A percentile compares a stretch with the other conserved stretches of the same genome.
These are phyloP conservation scores for Pseudococcus longispinus DNA, from an alignment of 2,888 invertebrate genomes.

Conservation along the genomic window DNA sequence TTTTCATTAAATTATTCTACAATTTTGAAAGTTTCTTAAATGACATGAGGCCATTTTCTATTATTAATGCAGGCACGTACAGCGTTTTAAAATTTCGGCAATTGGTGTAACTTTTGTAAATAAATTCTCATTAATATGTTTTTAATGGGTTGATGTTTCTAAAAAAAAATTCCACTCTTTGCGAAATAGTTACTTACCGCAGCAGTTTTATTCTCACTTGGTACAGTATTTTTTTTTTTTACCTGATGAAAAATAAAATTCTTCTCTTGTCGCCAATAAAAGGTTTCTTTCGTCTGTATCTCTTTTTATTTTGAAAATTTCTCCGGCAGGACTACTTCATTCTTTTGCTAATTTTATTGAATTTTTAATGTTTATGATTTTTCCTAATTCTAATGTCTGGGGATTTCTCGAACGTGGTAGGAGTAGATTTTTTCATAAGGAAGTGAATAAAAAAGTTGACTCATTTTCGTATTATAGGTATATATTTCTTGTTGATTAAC, in stretches of 20 bases:
- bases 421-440: no score
- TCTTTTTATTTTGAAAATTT: neutral
- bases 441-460: no score
- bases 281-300: neutral
- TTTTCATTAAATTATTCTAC: neutral
- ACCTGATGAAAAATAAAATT: neutral
- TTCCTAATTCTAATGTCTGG: no score
- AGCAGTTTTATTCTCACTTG: neutral
- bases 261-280: neutral
- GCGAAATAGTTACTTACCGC: neutral
- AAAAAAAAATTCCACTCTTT: neutral
- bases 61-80: neutral
- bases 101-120: neutral
- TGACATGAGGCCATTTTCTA: neutral
- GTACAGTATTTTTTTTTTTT: neutral
- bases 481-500: no score
- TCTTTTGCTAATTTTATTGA: no score
- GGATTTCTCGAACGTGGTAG: no score
- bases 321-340: neutral
- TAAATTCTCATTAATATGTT: neutral
- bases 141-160: neutral
- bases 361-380: no score
- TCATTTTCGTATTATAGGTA: no score
- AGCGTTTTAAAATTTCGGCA: neutral
- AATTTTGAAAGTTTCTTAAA: neutral